Conservation (phyloP, 2,797 vertebrate species). For the Eptatretus atami region DNA sequence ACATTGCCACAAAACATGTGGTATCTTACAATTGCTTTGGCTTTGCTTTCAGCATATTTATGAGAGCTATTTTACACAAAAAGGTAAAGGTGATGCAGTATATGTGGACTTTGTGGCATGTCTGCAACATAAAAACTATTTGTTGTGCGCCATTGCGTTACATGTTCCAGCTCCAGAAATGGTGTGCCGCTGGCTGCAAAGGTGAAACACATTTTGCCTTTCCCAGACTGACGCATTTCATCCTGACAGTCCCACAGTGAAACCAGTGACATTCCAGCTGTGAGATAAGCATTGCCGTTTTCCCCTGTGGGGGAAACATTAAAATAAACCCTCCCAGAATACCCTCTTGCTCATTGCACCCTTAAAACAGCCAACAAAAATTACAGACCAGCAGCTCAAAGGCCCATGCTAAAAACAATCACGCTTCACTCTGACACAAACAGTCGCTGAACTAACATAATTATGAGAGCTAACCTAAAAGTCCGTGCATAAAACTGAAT, state of each 20-base stretch:
- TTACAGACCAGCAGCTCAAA: not conserved
- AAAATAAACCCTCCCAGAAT: slow-evolving; percentile 1
- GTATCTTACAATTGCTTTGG: no score
- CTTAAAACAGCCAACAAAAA: not conserved
- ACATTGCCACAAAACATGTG: no score
- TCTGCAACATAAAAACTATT: no score
- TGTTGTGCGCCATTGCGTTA: no score
- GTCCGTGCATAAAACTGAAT: no score
- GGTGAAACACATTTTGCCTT: not conserved
- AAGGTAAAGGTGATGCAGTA: no score
- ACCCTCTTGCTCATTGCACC: not conserved
- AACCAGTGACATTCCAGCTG: slow-evolving; percentile 4
- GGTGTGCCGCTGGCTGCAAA: not conserved
- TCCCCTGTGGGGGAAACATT: slow-evolving; percentile 1
- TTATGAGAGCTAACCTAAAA: not conserved
- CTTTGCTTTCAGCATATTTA: no score
- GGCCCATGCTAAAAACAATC: not conserved
- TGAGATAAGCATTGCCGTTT: slow-evolving; percentile 4
- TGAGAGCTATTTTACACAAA: no score
- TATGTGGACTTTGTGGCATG: no score
- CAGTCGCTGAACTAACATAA: not conserved
- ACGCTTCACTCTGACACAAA: not conserved
- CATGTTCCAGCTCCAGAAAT: not conserved
- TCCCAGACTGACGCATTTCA: not conserved
- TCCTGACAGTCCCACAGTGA: not conserved